phyloP scores from a whole-genome alignment of 2,797 vertebrate genomes.

The Crenuchus spilurus region DNA sequence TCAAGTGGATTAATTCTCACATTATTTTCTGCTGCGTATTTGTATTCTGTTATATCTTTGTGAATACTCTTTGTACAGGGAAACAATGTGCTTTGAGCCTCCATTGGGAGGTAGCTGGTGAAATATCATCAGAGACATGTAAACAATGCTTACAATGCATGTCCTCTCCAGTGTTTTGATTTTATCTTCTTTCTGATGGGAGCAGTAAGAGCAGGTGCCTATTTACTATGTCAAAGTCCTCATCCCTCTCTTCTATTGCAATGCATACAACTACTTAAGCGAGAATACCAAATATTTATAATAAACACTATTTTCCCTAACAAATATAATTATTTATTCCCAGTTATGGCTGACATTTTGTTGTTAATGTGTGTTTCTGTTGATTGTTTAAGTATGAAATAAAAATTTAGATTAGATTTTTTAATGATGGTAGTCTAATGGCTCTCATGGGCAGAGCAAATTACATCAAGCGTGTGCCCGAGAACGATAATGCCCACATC shows the following conservation, averaged over 20 bases:
- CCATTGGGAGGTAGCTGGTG: neutral
- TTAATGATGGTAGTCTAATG: too few species aligned
- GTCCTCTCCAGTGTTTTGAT: slow-evolving; percentile 3
- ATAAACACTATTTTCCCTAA: neutral
- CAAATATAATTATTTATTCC: too few species aligned
- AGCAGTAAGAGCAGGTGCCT: neutral
- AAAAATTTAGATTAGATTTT: too few species aligned
- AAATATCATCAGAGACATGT: neutral
- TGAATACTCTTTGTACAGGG: neutral
- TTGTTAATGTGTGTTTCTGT: too few species aligned
- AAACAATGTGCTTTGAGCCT: slow-evolving; percentile 2
- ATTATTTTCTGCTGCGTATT: neutral
- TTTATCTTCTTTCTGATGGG: slow-evolving; percentile 11
- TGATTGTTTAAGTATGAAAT: too few species aligned
- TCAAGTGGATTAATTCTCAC: neutral
- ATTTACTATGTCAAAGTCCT: neutral
- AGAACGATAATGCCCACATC: too few species aligned
- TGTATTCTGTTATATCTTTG: neutral
- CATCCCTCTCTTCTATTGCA: neutral
- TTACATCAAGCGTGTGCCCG: too few species aligned
- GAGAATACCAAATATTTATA: neutral
- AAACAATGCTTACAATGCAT: neutral
- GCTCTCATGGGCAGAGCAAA: too few species aligned
- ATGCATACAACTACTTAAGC: neutral
- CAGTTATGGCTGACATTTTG: too few species aligned